These are phyloP conservation scores for Matsumurasca onukii DNA, from an alignment of 1,140 invertebrate genomes.

Conservation along the genomic window DNA sequence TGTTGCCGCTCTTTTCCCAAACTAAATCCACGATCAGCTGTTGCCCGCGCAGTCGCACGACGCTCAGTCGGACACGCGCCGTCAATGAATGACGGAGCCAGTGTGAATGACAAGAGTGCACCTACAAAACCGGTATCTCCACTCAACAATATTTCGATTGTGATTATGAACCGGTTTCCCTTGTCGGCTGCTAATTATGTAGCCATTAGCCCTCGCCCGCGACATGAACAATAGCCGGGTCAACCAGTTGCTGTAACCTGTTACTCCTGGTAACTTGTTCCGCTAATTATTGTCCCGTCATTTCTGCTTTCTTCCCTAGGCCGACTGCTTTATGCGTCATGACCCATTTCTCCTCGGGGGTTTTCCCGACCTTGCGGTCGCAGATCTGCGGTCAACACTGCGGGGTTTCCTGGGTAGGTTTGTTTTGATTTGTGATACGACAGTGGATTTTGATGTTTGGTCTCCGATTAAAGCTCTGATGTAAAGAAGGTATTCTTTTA, in stretches of 20 bases:
- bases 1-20: too few species aligned
- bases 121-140: constrained; percentile 27
- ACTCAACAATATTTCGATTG: constrained; percentile 32
- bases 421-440: too few species aligned
- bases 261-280: not conserved
- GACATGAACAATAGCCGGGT: not conserved
- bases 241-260: not conserved
- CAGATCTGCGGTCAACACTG: too few species aligned
- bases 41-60: too few species aligned
- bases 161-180: constrained; percentile 13
- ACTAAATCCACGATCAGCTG: too few species aligned
- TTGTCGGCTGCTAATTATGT: constrained; percentile 11
- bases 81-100: not conserved
- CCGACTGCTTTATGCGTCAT: constrained; percentile 19
- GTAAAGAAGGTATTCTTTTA: too few species aligned
- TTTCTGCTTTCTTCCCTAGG: not conserved
- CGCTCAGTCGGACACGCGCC: too few species aligned
- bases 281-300: constrained; percentile 22
- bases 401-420: too few species aligned
- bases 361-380: not conserved
- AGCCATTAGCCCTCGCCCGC: constrained; percentile 9
- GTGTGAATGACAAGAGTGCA: constrained; percentile 27
- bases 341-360: constrained; percentile 16
- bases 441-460: too few species aligned
- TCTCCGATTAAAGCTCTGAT: too few species aligned